A percentile compares a stretch with the other conserved stretches of the same genome.
Conservation (phyloP, 2,113 vertebrate genomes). For the Cephalopholis sonnerati region DNA sequence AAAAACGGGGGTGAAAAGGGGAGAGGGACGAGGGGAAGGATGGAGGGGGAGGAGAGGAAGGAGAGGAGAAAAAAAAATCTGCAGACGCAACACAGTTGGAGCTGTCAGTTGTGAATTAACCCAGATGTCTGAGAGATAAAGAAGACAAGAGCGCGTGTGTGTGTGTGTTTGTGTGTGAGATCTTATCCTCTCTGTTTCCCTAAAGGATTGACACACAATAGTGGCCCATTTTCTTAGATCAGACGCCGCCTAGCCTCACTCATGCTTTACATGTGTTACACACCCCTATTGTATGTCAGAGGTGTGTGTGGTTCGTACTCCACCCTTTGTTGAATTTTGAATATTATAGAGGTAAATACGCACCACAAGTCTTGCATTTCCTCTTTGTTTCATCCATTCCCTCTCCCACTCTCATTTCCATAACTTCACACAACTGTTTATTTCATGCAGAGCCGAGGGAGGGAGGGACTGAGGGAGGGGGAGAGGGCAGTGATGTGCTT, state of each 20-base stretch:
- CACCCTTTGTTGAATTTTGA: constrained; percentile 18
- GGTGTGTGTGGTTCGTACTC: background rate
- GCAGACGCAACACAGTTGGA: constrained; percentile 60
- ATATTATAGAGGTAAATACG: constrained; percentile 25
- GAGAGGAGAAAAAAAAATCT: constrained; percentile 24
- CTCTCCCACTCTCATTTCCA: constrained; percentile 47
- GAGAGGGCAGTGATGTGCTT: constrained; percentile 67
- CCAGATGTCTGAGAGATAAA: constrained; percentile 72
- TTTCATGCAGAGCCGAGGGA: constrained; percentile 16
- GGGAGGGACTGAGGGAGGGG: constrained; percentile 16
- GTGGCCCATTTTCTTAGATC: constrained; percentile 60
- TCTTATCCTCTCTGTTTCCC: constrained; percentile 58
- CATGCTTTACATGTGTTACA: constrained; percentile 32
- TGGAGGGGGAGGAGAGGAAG: background rate
- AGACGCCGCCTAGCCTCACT: constrained; percentile 17
- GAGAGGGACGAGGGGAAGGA: background rate
- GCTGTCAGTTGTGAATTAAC: constrained; percentile 71
- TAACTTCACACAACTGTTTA: constrained; percentile 56
- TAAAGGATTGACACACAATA: constrained; percentile 58
- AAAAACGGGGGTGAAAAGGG: constrained; percentile 17
- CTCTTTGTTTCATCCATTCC: constrained; percentile 32
- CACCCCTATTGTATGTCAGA: background rate
- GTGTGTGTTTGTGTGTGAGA: constrained; percentile 22
- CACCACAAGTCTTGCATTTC: background rate
- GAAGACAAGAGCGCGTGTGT: background rate